These are phyloP conservation scores for Zosterops hypoxanthus DNA, from an alignment of 2,113 vertebrate genomes.

Conservation along the genomic window DNA sequence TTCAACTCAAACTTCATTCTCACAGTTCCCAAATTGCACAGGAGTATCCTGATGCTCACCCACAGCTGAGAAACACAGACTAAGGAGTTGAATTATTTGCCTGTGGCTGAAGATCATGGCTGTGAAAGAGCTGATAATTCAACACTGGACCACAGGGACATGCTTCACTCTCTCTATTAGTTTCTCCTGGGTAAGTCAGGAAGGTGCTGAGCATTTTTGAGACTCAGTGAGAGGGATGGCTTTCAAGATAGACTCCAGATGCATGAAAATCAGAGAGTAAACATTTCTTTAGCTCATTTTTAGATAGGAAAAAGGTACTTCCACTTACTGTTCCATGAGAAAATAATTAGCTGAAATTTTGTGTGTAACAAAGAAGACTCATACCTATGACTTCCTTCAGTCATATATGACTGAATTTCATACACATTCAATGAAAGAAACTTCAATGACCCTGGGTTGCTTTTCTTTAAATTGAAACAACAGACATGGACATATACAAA, in stretches of 20 bases:
- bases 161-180: neutral
- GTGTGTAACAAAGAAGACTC: neutral
- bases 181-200: neutral
- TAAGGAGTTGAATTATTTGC: neutral
- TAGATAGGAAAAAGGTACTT: neutral
- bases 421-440: neutral
- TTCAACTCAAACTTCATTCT: neutral
- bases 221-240: neutral
- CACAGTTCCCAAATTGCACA: neutral
- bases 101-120: neutral
- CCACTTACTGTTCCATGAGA: neutral
- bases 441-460: neutral
- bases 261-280: neutral
- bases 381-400: neutral
- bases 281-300: neutral
- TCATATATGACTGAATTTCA: neutral
- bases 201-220: neutral
- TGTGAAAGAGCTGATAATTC: neutral
- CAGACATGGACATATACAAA: neutral
- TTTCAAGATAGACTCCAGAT: neutral
- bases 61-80: neutral
- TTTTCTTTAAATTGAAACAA: constrained; percentile 33
- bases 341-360: neutral
- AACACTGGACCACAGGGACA: neutral
- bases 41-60: rapidly evolving